Evolutionary conservation across 2,797 vertebrate genomes (phyloP).

Genomic region (Anguilla obscura): DNA sequence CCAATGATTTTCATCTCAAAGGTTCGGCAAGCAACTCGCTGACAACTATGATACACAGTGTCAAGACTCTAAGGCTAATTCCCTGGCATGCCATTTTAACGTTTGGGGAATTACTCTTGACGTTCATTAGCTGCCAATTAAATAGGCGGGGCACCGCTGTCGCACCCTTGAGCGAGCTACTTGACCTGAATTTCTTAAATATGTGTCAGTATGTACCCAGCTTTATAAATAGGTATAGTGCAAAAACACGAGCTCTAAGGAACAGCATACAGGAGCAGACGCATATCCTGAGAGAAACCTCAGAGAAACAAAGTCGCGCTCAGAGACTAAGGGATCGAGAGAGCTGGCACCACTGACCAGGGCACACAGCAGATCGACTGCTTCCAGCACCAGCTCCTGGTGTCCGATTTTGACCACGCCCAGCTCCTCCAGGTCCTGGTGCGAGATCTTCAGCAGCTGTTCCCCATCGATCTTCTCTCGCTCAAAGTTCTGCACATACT

Average conservation of each 20-base stretch:
- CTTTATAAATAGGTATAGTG: background rate
- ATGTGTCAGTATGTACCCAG: background rate
- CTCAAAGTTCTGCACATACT: slow-evolving; percentile 91
- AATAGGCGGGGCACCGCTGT: background rate
- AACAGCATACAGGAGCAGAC: background rate
- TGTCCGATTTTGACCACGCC: slow-evolving; percentile 93
- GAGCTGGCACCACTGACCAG: slow-evolving; percentile 80
- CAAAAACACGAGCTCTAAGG: background rate
- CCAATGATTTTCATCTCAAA: no score
- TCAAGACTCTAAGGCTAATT: background rate
- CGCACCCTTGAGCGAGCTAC: background rate
- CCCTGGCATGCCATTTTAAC: background rate
- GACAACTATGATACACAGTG: background rate
- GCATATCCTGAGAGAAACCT: background rate
- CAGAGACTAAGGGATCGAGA: background rate
- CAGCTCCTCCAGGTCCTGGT: slow-evolving; percentile 95
- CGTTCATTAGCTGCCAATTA: background rate
- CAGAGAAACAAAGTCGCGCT: background rate
- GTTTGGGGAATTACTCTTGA: background rate
- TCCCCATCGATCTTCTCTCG: slow-evolving; percentile 95
- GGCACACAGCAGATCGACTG: slow-evolving; percentile 94
- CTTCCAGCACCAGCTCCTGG: slow-evolving; percentile 94
- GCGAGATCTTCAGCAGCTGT: slow-evolving; percentile 91
- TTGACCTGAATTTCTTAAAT: background rate
- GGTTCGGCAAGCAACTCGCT: background rate